A percentile compares a stretch with the other conserved stretches of the same genome.
These are phyloP conservation scores for Eulithis testata DNA, from an alignment of 2,888 invertebrate genomes.

Conservation along the genomic window DNA sequence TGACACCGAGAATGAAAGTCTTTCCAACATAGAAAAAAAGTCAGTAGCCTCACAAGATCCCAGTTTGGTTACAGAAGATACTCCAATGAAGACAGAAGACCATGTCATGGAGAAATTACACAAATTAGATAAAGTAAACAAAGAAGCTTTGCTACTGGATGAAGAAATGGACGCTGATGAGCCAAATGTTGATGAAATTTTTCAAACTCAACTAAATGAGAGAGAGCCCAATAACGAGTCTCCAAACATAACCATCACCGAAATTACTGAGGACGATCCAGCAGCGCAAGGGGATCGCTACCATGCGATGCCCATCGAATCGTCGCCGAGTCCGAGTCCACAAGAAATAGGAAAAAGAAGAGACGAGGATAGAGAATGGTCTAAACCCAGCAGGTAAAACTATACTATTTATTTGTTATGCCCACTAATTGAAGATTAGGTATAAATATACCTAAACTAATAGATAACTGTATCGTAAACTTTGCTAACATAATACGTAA, in stretches of 20 bases:
- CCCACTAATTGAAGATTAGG: neutral
- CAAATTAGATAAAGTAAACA: conserved; percentile 62
- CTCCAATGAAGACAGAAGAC: conserved; percentile 66
- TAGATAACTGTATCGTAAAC: conserved; percentile 43
- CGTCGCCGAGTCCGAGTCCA: conserved; percentile 76
- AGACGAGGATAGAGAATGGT: conserved; percentile 70
- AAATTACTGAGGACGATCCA: conserved; percentile 73
- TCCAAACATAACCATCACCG: conserved; percentile 79
- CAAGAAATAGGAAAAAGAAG: conserved; percentile 58
- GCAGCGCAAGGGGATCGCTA: conserved; percentile 54
- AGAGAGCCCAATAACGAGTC: conserved; percentile 65
- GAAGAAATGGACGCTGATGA: conserved; percentile 75
- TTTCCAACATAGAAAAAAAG: conserved; percentile 65
- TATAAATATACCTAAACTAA: conserved; percentile 10
- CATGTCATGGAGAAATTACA: conserved; percentile 78
- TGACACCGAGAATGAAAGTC: conserved; percentile 77
- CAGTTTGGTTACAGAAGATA: conserved; percentile 73
- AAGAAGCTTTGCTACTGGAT: conserved; percentile 69
- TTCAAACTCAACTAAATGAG: conserved; percentile 74
- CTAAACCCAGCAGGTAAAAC: conserved; percentile 80
- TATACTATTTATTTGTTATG: neutral
- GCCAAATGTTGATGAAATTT: conserved; percentile 75
- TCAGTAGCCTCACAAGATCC: conserved; percentile 79
- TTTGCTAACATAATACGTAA: conserved; percentile 53
- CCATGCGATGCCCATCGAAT: conserved; percentile 68